Percentiles rank a stretch among this genome's conserved stretches.
Evolutionary conservation across 2,113 vertebrate species (phyloP).

Genomic region (Redunca redunca): DNA sequence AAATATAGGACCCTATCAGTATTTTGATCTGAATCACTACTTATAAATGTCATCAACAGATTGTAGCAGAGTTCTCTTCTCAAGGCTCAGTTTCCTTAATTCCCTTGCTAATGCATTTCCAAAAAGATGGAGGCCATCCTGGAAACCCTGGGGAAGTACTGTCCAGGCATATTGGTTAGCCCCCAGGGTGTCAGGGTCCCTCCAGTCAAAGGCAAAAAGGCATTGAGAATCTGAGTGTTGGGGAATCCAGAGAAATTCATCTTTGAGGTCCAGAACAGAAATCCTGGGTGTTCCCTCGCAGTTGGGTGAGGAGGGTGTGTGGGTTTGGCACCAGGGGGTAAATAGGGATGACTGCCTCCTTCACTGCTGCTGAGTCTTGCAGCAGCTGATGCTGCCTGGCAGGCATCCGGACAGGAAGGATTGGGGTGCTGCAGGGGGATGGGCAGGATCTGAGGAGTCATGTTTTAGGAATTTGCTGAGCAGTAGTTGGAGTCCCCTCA

Average conservation of each 20-base stretch:
- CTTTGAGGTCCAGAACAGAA: background rate
- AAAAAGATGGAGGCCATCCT: background rate
- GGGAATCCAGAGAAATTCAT: background rate
- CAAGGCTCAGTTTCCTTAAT: background rate
- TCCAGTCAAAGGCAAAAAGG: background rate
- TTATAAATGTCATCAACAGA: background rate
- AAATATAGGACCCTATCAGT: background rate
- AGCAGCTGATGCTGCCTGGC: background rate
- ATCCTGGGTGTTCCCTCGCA: background rate
- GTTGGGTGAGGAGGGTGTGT: background rate
- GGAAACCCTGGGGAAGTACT: background rate
- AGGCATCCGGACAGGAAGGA: background rate
- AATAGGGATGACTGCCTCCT: background rate
- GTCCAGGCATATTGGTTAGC: background rate
- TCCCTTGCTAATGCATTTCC: background rate
- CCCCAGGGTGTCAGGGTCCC: background rate
- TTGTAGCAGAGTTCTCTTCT: background rate
- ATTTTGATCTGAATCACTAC: background rate
- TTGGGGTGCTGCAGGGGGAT: background rate
- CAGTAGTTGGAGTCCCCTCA: background rate
- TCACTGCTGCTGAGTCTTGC: background rate
- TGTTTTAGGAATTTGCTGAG: background rate
- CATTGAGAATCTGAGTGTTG: background rate
- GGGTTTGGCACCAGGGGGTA: background rate
- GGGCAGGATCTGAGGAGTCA: background rate